A percentile compares a stretch with the other conserved stretches of the same genome.
Evolutionary conservation across 1,140 invertebrate species (phyloP).

Genomic region (Papilio helenus): DNA sequence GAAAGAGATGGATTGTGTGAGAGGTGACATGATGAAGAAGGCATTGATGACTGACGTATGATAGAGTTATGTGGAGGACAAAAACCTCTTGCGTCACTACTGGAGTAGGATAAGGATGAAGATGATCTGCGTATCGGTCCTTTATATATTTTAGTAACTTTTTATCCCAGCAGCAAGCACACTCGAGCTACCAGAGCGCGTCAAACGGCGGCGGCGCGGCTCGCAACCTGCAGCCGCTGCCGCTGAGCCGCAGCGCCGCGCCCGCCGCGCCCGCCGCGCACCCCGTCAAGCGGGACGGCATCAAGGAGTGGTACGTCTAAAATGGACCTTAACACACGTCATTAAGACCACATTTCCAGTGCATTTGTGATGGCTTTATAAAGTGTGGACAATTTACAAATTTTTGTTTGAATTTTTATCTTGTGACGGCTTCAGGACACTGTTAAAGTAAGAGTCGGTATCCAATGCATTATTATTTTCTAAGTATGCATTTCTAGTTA

Average conservation of each 20-base stretch:
- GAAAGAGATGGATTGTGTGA: too few relatives aligned
- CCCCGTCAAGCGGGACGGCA: constrained; percentile 72
- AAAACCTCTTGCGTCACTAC: too few relatives aligned
- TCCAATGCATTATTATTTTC: too few relatives aligned
- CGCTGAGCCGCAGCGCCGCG: constrained; percentile 51
- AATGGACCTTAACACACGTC: not conserved
- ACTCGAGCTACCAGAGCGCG: constrained; percentile 71
- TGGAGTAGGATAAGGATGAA: too few relatives aligned
- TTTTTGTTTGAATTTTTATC: not conserved
- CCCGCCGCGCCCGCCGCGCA: constrained; percentile 54
- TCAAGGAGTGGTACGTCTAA: constrained; percentile 80
- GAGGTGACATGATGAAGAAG: too few relatives aligned
- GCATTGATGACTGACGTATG: too few relatives aligned
- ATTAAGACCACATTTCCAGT: not conserved
- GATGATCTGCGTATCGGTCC: too few relatives aligned
- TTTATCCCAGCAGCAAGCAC: constrained; percentile 55
- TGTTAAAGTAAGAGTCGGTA: too few relatives aligned
- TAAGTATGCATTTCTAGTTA: too few relatives aligned
- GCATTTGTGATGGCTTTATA: not conserved
- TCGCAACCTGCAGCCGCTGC: constrained; percentile 63
- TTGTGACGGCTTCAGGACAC: not conserved
- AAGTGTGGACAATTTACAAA: not conserved
- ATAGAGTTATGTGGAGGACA: too few relatives aligned
- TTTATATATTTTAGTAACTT: not conserved
- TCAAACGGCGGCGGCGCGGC: constrained; percentile 56